phyloP scores from a whole-genome alignment of 2,113 vertebrate genomes.

The Lagopus leucura region DNA sequence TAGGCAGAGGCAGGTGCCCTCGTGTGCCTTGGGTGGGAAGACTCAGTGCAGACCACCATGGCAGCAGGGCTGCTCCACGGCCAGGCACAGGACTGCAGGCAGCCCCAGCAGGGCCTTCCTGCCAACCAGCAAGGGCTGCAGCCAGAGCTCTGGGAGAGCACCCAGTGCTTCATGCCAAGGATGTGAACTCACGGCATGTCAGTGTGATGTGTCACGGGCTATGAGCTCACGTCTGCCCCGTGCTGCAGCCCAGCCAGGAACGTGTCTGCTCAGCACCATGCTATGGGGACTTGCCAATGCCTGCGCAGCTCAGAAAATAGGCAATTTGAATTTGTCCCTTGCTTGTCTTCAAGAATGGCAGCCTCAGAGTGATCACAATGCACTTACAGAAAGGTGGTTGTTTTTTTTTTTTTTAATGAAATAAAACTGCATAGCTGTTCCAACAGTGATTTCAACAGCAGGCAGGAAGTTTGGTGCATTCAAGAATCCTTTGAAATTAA shows the following conservation, averaged over 20 bases:
- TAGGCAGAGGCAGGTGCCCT: not conserved
- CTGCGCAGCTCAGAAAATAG: not conserved
- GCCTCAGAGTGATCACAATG: not conserved
- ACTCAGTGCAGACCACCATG: not conserved
- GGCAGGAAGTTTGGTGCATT: not conserved
- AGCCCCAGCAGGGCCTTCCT: not conserved
- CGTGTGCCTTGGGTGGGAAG: not conserved
- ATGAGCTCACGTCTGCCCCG: accelerated
- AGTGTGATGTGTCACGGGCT: accelerated
- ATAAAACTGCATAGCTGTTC: not conserved
- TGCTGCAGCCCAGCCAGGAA: not conserved
- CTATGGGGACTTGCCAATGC: not conserved
- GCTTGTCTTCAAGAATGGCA: not conserved
- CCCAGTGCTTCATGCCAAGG: not conserved
- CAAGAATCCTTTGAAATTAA: not conserved
- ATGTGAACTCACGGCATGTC: not conserved
- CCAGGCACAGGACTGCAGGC: not conserved
- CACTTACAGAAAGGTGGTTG: not conserved
- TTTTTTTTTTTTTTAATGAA: not conserved
- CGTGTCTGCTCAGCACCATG: not conserved
- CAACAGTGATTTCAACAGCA: conserved; percentile 3
- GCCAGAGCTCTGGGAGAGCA: not conserved
- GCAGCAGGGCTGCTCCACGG: not conserved
- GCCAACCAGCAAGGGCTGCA: not conserved
- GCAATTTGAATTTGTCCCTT: not conserved